Conservation (phyloP, 1,140 invertebrate species). For the Musca vetustissima region DNA sequence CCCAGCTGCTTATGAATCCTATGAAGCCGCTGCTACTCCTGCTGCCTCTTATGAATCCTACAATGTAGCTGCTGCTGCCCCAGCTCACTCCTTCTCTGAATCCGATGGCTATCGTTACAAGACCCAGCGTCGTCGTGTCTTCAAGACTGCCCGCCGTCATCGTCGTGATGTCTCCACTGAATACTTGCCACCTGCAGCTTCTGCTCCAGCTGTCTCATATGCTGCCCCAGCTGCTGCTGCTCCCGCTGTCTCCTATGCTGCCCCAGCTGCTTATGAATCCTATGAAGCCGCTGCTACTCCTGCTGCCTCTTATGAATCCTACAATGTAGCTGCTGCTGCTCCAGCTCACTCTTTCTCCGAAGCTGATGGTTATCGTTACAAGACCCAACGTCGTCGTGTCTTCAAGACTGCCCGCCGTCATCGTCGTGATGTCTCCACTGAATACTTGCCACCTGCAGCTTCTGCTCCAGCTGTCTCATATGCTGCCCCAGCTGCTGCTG, state of each 20-base stretch:
- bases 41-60: conserved; percentile 25
- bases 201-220: conserved; percentile 38
- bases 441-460: conserved; percentile 25
- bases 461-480: conserved; percentile 10
- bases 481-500: conserved; percentile 13
- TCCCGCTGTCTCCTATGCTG: conserved; percentile 30
- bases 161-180: conserved; percentile 40
- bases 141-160: conserved; percentile 40
- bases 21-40: conserved; percentile 8
- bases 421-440: conserved; percentile 27
- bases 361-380: conserved; percentile 32
- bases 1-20: not conserved
- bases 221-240: conserved; percentile 39
- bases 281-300: conserved; percentile 30
- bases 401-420: conserved; percentile 28
- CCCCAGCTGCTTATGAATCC: conserved; percentile 29
- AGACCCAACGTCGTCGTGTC: not conserved
- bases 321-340: conserved; percentile 27
- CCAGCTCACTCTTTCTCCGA: conserved; percentile 22
- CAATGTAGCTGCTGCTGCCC: conserved; percentile 39
- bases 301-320: conserved; percentile 27
- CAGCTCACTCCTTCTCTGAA: conserved; percentile 44
- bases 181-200: conserved; percentile 44
- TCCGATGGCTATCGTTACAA: conserved; percentile 49
- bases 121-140: conserved; percentile 39